phyloP scores from a whole-genome alignment of 2,888 invertebrate genomes.

The Acleris holmiana region DNA sequence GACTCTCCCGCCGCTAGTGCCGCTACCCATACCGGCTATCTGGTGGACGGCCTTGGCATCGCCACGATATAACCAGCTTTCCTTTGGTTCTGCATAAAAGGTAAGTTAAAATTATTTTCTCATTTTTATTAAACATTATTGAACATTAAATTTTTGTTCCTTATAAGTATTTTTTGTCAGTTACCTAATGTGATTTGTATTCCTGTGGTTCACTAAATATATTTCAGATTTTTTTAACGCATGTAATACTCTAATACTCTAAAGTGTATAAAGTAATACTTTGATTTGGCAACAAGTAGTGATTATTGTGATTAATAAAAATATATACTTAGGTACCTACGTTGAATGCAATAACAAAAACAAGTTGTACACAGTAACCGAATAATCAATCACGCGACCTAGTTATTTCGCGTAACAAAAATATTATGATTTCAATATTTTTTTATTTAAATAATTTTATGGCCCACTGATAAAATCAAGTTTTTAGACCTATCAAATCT shows the following conservation, averaged over 20 bases:
- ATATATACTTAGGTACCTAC: no score
- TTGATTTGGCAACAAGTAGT: no score
- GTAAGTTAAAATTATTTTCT: slow-evolving; percentile 7
- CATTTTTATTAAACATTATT: no score
- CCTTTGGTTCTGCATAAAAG: slow-evolving; percentile 35
- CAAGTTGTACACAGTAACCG: not conserved
- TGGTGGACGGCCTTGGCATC: slow-evolving; percentile 28
- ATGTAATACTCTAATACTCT: no score
- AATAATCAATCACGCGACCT: slow-evolving; percentile 22
- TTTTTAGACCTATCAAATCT: slow-evolving; percentile 8
- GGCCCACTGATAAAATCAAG: slow-evolving; percentile 2
- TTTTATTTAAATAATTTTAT: not conserved
- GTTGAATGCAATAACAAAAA: not conserved
- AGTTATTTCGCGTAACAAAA: slow-evolving; percentile 26
- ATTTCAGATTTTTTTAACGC: no score
- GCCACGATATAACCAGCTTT: slow-evolving; percentile 20
- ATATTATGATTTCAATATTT: slow-evolving; percentile 15
- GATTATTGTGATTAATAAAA: no score
- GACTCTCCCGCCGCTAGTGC: slow-evolving; percentile 11
- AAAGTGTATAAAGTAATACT: no score
- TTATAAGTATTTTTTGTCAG: no score
- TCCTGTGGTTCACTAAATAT: no score
- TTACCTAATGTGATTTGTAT: no score
- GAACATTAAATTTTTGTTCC: no score
- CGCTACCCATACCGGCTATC: slow-evolving; percentile 18